Percentiles rank a stretch among this genome's conserved stretches.
These are phyloP conservation scores for Oligia strigilis DNA, from an alignment of 2,888 invertebrate genomes.

Conservation along the genomic window DNA sequence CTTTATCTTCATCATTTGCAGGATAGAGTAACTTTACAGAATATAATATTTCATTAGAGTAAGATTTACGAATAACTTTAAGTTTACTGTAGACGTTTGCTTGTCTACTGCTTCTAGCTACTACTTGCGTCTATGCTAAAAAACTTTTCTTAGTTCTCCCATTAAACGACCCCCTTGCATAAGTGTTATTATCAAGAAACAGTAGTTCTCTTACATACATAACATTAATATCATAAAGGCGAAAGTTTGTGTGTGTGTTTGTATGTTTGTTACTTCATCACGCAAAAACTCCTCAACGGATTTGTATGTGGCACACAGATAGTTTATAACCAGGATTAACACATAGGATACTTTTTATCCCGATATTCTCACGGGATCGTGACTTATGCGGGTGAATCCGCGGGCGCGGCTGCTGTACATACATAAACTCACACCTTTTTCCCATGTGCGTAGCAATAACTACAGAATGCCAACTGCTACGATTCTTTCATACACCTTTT, in stretches of 20 bases:
- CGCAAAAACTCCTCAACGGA: too few species aligned
- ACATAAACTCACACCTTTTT: neutral
- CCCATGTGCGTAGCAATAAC: neutral
- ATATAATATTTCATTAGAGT: neutral
- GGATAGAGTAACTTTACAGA: neutral
- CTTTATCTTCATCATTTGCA: constrained; percentile 5
- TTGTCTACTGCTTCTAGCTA: neutral
- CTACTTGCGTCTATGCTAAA: too few species aligned
- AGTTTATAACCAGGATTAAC: too few species aligned
- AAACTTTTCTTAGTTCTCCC: neutral
- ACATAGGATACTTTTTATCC: too few species aligned
- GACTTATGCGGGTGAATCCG: too few species aligned
- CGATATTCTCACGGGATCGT: too few species aligned
- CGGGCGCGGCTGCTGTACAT: too few species aligned
- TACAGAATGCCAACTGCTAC: neutral
- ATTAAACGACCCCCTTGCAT: neutral
- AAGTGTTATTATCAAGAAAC: neutral
- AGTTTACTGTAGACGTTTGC: neutral
- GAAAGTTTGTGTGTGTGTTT: too few species aligned
- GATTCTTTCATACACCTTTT: neutral
- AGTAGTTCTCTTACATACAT: neutral
- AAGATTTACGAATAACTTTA: neutral
- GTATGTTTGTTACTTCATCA: too few species aligned
- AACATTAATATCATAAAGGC: too few species aligned
- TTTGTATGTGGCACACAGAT: too few species aligned